phyloP scores from a whole-genome alignment of 2,888 invertebrate species.

The Andrena fulva region DNA sequence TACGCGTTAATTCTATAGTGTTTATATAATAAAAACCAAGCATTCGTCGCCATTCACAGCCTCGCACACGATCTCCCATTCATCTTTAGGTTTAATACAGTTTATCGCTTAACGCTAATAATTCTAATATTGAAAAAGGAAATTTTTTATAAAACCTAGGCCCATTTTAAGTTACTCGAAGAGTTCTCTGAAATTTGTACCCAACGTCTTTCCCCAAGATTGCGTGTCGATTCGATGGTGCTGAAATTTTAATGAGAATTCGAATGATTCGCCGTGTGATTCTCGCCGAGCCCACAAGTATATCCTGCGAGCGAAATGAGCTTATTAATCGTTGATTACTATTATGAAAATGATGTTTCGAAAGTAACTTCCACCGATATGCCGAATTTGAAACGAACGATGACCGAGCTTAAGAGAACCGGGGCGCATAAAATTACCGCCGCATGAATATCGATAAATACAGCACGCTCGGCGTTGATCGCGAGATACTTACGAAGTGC shows the following conservation, averaged over 20 bases:
- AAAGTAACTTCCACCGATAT: not conserved
- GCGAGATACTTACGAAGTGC: constrained; percentile 14
- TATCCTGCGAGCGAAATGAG: not conserved
- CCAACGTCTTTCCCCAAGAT: constrained; percentile 52
- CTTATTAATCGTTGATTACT: constrained; percentile 31
- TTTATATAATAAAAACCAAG: constrained; percentile 73
- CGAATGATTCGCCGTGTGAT: constrained; percentile 21
- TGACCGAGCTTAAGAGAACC: not conserved
- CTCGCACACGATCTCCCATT: constrained; percentile 61
- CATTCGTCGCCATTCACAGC: constrained; percentile 67
- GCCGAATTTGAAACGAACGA: constrained; percentile 13
- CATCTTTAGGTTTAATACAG: constrained; percentile 65
- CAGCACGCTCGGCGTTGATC: not conserved
- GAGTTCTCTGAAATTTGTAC: constrained; percentile 65
- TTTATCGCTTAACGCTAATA: constrained; percentile 70
- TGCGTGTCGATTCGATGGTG: constrained; percentile 23
- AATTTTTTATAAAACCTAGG: constrained; percentile 76
- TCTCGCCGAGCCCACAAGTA: not conserved
- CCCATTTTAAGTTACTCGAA: constrained; percentile 71
- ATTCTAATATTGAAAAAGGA: constrained; percentile 71
- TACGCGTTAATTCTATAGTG: constrained; percentile 69
- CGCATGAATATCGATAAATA: constrained; percentile 38
- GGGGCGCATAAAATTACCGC: constrained; percentile 3
- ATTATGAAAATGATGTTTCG: constrained; percentile 40
- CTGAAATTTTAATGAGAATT: constrained; percentile 11